A percentile compares a stretch with the other conserved stretches of the same genome.
phyloP scores from a whole-genome alignment of 1,140 invertebrate genomes.

The Acromyrmex echinatior region DNA sequence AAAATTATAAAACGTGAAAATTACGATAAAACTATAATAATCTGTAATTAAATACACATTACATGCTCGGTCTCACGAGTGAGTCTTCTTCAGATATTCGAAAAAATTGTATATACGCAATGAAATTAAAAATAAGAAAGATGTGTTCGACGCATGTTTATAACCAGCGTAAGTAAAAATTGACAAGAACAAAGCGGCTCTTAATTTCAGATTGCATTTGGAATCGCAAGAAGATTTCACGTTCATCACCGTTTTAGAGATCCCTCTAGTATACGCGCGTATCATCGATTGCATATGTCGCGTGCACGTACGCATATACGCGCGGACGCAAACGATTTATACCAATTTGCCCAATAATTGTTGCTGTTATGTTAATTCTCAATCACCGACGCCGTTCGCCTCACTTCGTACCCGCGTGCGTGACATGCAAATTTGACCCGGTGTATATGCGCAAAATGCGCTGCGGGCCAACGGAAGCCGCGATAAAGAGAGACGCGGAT shows the following conservation, averaged over 20 bases:
- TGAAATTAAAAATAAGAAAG: too few species aligned
- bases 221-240: neutral
- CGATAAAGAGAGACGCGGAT: neutral
- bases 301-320: constrained; percentile 35
- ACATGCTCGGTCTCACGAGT: too few species aligned
- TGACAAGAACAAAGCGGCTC: too few species aligned
- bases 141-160: too few species aligned
- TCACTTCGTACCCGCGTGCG: constrained; percentile 67
- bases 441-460: constrained; percentile 13
- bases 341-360: constrained; percentile 84
- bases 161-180: too few species aligned
- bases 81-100: too few species aligned
- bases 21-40: too few species aligned
- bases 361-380: constrained; percentile 85
- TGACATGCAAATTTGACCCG: constrained; percentile 79
- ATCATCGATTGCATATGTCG: neutral
- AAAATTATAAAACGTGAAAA: too few species aligned
- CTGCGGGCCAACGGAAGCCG: constrained; percentile 2
- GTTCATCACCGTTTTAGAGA: neutral
- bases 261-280: neutral
- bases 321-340: constrained; percentile 80
- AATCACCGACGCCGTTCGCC: constrained; percentile 78
- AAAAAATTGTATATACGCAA: too few species aligned
- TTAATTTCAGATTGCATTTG: neutral
- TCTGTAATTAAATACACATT: too few species aligned